A percentile compares a stretch with the other conserved stretches of the same genome.
These are phyloP conservation scores for Ganaspis brasiliensis DNA, from an alignment of 2,888 invertebrate species.

Conservation along the genomic window DNA sequence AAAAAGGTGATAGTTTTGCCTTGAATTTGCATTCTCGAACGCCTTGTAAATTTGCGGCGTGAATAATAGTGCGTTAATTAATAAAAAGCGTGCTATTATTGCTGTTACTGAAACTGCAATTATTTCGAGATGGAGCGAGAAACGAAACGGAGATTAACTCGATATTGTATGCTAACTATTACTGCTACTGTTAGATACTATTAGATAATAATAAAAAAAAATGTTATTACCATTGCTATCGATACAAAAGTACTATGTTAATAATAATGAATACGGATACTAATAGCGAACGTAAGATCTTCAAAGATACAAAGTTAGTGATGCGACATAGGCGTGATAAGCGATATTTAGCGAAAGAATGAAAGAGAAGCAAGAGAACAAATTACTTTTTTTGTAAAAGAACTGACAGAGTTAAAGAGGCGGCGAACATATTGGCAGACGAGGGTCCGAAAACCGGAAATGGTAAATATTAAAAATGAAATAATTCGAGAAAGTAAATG, in stretches of 20 bases:
- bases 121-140: conserved; percentile 59
- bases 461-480: conserved; percentile 62
- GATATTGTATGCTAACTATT: conserved; percentile 63
- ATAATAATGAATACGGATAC: conserved; percentile 57
- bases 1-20: conserved; percentile 72
- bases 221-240: conserved; percentile 63
- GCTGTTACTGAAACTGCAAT: conserved; percentile 60
- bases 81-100: conserved; percentile 66
- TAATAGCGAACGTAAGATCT: conserved; percentile 56
- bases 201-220: conserved; percentile 59
- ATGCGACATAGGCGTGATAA: conserved; percentile 41
- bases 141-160: conserved; percentile 64
- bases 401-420: conserved; percentile 52
- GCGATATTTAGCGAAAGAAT: conserved; percentile 12
- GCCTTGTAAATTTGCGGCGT: conserved; percentile 66
- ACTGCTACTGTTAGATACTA: conserved; percentile 61
- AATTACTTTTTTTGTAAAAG: conserved; percentile 59
- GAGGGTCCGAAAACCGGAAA: conserved; percentile 74
- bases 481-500: conserved; percentile 33
- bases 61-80: conserved; percentile 57
- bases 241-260: conserved; percentile 52
- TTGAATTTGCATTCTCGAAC: conserved; percentile 73
- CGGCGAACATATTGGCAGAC: conserved; percentile 34
- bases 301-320: conserved; percentile 58
- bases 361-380: conserved; percentile 58